Conservation (phyloP, 2,113 vertebrate genomes). For the Calonectris borealis region DNA sequence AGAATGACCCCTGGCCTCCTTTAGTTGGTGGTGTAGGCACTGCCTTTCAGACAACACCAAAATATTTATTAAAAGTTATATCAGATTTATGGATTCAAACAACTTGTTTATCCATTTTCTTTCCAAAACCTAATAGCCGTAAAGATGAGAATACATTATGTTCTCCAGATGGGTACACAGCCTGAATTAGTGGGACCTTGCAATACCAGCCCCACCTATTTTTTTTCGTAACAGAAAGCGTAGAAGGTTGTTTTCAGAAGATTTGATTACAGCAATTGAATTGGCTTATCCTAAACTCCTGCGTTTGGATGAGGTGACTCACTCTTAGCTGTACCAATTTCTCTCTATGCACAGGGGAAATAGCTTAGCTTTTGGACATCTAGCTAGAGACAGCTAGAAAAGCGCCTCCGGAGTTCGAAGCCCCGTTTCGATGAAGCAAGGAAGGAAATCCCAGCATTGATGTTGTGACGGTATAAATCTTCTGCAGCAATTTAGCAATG, state of each 20-base stretch:
- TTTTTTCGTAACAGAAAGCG: fast-evolving
- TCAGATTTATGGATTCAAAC: not conserved
- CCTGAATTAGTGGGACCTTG: not conserved
- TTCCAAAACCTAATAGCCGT: not conserved
- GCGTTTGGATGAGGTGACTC: not conserved
- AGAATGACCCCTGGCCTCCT: not conserved
- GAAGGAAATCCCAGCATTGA: not conserved
- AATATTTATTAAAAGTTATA: not conserved
- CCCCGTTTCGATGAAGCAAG: not conserved
- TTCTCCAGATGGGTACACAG: not conserved
- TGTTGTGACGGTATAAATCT: not conserved
- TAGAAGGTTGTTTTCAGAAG: not conserved
- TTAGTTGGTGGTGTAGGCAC: not conserved
- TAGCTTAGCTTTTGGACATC: not conserved
- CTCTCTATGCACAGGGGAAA: not conserved
- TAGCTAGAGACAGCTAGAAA: not conserved
- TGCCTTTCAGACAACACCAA: not conserved
- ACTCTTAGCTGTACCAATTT: not conserved
- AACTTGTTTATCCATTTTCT: not conserved
- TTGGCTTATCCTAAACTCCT: not conserved
- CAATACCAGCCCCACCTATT: not conserved
- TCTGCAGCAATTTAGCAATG: not conserved
- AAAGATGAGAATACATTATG: not conserved
- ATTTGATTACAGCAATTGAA: not conserved
- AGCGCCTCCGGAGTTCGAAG: not conserved